Percentiles rank a stretch among this genome's conserved stretches.
These are phyloP conservation scores for Hipparchia sbordonii DNA, from an alignment of 2,888 invertebrate species.

Conservation along the genomic window DNA sequence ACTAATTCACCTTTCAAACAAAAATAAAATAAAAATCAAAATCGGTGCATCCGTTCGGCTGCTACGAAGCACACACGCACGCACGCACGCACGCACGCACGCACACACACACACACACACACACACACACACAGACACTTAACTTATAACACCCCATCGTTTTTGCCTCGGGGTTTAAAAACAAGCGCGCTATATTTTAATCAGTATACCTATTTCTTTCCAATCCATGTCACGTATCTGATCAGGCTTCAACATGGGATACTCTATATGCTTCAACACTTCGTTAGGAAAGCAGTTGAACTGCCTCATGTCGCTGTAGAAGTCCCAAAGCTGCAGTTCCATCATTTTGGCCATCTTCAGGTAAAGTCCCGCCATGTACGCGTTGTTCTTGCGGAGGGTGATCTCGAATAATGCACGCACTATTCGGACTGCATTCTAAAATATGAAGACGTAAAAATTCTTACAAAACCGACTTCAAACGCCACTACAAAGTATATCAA, in stretches of 20 bases:
- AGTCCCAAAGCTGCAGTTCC: constrained; percentile 95
- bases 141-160: no score
- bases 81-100: no score
- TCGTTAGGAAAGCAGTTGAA: constrained; percentile 90
- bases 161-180: not conserved
- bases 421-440: constrained; percentile 94
- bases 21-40: no score
- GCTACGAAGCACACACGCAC: no score
- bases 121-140: no score
- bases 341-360: constrained; percentile 95
- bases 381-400: constrained; percentile 93
- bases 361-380: constrained; percentile 93
- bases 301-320: constrained; percentile 93
- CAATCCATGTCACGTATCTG: constrained; percentile 93
- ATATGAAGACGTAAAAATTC: constrained; percentile 41
- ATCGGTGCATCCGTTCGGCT: no score
- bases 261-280: constrained; percentile 91
- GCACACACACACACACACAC: no score
- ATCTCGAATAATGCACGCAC: constrained; percentile 97
- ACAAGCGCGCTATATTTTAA: not conserved
- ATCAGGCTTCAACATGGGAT: constrained; percentile 88
- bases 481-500: no score
- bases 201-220: constrained; percentile 88
- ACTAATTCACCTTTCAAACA: no score
- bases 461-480: no score